These are phyloP conservation scores for Grammomys surdaster DNA, from an alignment of 2,113 vertebrate species.

Conservation along the genomic window DNA sequence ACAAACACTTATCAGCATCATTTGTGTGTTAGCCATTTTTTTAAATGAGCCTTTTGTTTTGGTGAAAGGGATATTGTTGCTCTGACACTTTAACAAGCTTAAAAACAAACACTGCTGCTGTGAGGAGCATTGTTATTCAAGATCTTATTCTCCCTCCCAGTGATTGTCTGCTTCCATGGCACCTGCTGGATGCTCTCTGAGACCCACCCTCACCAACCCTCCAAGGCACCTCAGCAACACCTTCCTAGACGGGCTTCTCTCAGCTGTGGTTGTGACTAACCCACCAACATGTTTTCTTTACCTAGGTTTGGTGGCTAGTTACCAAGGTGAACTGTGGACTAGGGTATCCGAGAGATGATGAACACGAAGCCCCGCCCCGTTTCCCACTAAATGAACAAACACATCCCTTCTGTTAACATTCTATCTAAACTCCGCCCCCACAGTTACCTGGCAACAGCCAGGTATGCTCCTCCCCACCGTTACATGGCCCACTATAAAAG, in stretches of 20 bases:
- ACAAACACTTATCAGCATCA: conserved; percentile 6
- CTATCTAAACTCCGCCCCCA: no score
- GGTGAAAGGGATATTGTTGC: conserved; percentile 26
- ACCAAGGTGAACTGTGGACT: conserved; percentile 69
- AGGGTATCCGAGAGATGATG: conserved; percentile 37
- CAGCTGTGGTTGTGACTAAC: not conserved
- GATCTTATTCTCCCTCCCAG: not conserved
- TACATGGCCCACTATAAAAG: no score
- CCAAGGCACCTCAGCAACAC: not conserved
- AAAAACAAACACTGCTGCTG: not conserved
- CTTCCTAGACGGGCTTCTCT: not conserved
- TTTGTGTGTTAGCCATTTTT: not conserved
- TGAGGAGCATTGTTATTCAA: not conserved
- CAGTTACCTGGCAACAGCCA: no score
- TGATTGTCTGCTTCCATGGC: not conserved
- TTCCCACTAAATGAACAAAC: conserved; percentile 59
- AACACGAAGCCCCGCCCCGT: conserved; percentile 34
- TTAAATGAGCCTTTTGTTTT: conserved; percentile 34
- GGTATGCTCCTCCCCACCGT: no score
- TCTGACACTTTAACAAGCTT: conserved; percentile 31
- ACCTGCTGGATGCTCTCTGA: not conserved
- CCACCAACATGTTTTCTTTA: not conserved
- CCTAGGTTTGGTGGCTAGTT: not conserved
- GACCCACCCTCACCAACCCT: not conserved
- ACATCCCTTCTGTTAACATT: not conserved